Base-by-base conservation (phyloP, 2,113 vertebrate species). In the Loxodonta africana region DNA sequence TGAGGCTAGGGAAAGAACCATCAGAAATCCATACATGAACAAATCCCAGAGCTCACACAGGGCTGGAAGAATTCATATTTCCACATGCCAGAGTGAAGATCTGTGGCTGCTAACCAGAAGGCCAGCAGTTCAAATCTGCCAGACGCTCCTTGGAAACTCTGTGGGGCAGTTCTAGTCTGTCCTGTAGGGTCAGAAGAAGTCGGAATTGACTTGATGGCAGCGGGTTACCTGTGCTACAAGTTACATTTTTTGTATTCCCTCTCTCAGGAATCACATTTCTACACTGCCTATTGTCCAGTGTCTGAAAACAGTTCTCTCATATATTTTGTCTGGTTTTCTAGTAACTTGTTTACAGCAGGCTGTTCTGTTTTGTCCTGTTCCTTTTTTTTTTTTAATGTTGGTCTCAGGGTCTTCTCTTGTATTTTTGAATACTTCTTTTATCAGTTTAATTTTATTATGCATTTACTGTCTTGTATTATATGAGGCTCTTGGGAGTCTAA, bases 241-340 rank as follows among this genome's bases (percentile, higher is more conserved):
- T 82, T 80, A 21, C 51, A 26, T 18, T 3, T n/a, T 67, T 92
- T 83, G 81, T 73, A 69, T 46, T 74, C 33, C 69, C 90, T 46
- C n/a, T 87, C 33, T 84, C 62, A 51, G 30, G 21, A 44, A 76
- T 57, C 28, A 62, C 21, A 33, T 76, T 73, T 44, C 33, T 73
- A 30, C 26, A 83, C 69, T 51, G 21, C 51, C 44, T 86, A 5
- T 87, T 94, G 57, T 46, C 28, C 25, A 73, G 18, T 37, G 37
- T 93, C 57, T 60, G 57, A 84, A 82, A 86, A 80, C 18, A 33
- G 15, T 92, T 93, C 63, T 90, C 20, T 69, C 23, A 76, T 76
- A 37, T 84, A 76, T 76, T 92, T 84, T 92, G 60, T 37, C 37
- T 92, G 17, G 23, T 76, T 92, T 92, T 65, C 91, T 63, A 85